Conservation (phyloP, 2,797 vertebrate species). For the Pygocentrus nattereri region DNA sequence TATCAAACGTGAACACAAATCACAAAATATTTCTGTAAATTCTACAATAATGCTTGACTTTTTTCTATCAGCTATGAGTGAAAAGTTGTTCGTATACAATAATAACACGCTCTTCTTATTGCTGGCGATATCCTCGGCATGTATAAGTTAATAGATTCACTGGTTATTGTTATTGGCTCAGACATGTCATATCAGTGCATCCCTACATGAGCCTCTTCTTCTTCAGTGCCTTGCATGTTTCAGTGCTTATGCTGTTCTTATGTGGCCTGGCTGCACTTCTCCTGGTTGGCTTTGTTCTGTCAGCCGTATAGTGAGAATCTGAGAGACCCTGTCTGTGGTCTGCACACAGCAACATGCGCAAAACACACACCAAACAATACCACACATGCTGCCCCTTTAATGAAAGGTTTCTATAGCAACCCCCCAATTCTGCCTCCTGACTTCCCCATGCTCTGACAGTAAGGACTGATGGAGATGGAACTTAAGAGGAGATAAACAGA, state of each 20-base stretch:
- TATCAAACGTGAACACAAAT: too few species aligned
- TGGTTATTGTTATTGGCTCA: too few species aligned
- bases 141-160: too few species aligned
- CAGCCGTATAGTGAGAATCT: not conserved
- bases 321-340: not conserved
- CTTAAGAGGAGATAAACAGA: not conserved
- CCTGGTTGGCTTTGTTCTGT: not conserved
- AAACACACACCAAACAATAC: constrained; percentile 6
- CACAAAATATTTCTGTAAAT: too few species aligned
- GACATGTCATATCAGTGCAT: not conserved
- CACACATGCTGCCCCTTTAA: constrained; percentile 27
- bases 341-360: not conserved
- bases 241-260: not conserved
- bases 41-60: too few species aligned
- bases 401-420: constrained; percentile 53
- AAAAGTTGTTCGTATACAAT: too few species aligned
- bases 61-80: too few species aligned
- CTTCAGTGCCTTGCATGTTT: not conserved
- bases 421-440: constrained; percentile 19
- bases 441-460: constrained; percentile 8
- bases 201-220: too few species aligned
- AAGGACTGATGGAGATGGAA: not conserved
- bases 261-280: not conserved
- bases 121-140: too few species aligned
- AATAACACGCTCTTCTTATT: too few species aligned